Evolutionary conservation across 2,797 vertebrate genomes (phyloP).

Genomic region (Ammospiza maritima): DNA sequence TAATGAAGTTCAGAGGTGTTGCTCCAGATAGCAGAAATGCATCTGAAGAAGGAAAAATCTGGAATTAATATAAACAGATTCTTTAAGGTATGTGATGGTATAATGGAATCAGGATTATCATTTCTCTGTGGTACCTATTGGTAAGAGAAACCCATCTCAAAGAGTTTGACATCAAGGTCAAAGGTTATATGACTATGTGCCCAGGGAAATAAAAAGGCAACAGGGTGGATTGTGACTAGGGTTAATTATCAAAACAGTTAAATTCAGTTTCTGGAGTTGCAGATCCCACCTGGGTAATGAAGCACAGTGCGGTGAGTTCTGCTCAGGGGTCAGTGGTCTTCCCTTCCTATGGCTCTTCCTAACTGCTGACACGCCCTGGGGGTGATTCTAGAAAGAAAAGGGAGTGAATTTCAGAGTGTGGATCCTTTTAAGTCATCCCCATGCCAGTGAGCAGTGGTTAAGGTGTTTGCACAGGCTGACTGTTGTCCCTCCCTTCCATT

Average conservation of each 20-base stretch:
- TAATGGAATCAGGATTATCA: background rate
- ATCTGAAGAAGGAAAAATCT: background rate
- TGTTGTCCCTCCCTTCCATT: background rate
- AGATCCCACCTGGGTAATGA: background rate
- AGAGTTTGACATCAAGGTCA: background rate
- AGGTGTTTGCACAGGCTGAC: background rate
- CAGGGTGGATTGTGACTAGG: background rate
- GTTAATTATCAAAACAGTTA: background rate
- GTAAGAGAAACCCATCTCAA: background rate
- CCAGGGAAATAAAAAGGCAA: background rate
- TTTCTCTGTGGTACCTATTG: background rate
- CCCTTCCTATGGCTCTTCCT: background rate
- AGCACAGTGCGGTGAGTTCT: background rate
- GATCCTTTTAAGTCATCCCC: background rate
- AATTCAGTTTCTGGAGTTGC: background rate
- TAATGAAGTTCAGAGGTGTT: background rate
- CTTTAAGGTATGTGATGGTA: background rate
- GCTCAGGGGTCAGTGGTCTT: accelerated
- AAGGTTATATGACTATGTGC: background rate
- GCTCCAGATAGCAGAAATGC: background rate
- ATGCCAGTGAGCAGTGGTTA: accelerated
- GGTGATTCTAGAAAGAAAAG: background rate
- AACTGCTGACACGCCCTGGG: background rate
- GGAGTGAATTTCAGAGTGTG: background rate
- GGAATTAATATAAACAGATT: background rate